Evolutionary conservation across 2,113 vertebrate genomes (phyloP).

Genomic region (Leuciscus idus): DNA sequence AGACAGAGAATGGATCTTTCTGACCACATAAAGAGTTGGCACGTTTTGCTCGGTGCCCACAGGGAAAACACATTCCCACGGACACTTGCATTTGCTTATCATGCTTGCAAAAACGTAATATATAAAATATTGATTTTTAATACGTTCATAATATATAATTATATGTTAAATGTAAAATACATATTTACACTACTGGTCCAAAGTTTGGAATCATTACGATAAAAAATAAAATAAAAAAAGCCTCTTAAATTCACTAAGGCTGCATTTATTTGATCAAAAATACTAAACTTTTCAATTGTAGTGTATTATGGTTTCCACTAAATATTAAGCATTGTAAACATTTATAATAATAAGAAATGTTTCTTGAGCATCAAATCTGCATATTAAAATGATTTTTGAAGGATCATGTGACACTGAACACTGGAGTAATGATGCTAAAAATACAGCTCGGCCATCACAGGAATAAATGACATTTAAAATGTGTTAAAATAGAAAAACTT

Average conservation of each 20-base stretch:
- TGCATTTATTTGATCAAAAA: not conserved
- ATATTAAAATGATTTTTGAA: not conserved
- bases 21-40: conserved; percentile 53
- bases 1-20: conserved; percentile 38
- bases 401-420: not conserved
- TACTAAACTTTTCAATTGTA: too few species aligned
- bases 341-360: not conserved
- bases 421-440: not conserved
- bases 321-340: not conserved
- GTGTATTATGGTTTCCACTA: too few species aligned
- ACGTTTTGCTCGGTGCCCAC: conserved; percentile 42
- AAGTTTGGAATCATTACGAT: too few species aligned
- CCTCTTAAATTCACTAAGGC: not conserved
- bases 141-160: not conserved
- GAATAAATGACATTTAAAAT: not conserved
- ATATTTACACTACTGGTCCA: too few species aligned
- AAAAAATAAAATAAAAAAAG: too few species aligned
- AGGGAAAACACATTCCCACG: conserved; percentile 41
- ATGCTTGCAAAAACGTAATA: not conserved
- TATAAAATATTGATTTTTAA: not conserved
- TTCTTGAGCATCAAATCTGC: not conserved
- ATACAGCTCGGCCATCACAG: not conserved
- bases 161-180: too few species aligned
- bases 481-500: too few species aligned
- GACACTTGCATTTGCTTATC: conserved; percentile 2